Evolutionary conservation across 1,140 invertebrate genomes (phyloP), one percentile per base, ranked within the genome.

Genomic region (Chymomyza costata): DNA sequence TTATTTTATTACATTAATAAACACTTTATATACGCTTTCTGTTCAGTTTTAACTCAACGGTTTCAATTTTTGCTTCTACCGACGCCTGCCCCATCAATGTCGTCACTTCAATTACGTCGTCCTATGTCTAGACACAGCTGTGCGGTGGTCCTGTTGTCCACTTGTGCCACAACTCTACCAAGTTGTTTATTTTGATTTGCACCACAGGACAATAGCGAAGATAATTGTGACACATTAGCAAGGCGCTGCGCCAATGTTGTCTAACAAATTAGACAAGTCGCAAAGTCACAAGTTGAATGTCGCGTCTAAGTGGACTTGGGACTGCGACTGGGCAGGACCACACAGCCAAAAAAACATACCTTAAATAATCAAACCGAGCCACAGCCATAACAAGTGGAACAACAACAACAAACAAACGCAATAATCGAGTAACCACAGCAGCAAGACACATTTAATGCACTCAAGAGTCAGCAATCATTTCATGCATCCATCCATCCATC

Each of bases 261-360:
- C 30, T 37, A 62, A 52, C 48, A 70, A 52, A 60, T 56, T 46
- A 38, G 32, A 30, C 21, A n/a, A n/a, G n/a, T n/a, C n/a, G n/a
- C n/a, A n/a, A n/a, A n/a, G 14, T 34, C 32, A 34, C 21, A 25
- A 25, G 21, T 25, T 34, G 8, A 3, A 32, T 15, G 65, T 49
- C 61, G 56, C 56, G 55, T 37, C 43, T 56, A 41, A 71, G 65
- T 67, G 61, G 60, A 44, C 30, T 47, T 15, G 3, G 16, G 10
- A 21, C 49, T 16, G 35, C 21, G 35, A 39, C 18, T 17, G 6
- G 44, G 35, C 25, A 41, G 18, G 68, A 78, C 71, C 71, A 76
- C 71, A 76, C 71, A 71, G 11, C 34, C 35, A 51, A 41, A 61
- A 41, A 69, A 69, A 59, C 65, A 41, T 68, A 69, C 65, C 69